Base-by-base conservation (phyloP, 2,888 invertebrate genomes). In the Folsomia manolachei region DNA sequence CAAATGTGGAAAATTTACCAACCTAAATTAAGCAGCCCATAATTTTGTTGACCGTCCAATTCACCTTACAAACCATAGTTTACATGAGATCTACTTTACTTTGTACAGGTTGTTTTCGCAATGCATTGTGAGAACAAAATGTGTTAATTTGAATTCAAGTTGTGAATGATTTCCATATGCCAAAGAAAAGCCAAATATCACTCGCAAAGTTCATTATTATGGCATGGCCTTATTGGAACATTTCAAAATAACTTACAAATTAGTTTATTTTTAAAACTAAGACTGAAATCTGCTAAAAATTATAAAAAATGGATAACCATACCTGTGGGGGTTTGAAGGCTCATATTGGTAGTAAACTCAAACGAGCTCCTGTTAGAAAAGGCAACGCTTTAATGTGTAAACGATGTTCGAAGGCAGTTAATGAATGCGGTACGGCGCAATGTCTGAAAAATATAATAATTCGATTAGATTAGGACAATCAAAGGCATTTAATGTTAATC, bases 271-370 rank as follows among this genome's bases (percentile, higher is more conserved):
- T 39, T 39, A 39, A 14, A 14, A 39, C 14, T 39, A 39, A 14
- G 4, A 4, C 14, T 39, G 4, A 39, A 9, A 39, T 39, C 4
- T 39, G 39, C 39, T 51, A 18, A 67, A 53, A 56, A 26, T 63
- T 51, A 11, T 4, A 65, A 60, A 25, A 63, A 63, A 19, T 21
- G 21, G 23, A 63, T 39, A 61, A 9, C 60, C 67, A 64, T 70
- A 75, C 75, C 75, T 24, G 70, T 72, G 62, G 75, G 75, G 1
- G 75, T 69, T 62, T 71, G 72, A 68, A 75, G 68, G 71, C 72
- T 75, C 75, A 75, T 75, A 39, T 68, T 75, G 61, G 56, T 56
- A 14, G 7, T 69, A 2, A 39, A 39, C 39, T 39, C 4, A 4
- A 39, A 39, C 39, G 39, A 39, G 14, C 39, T n/a, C n/a, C n/a